These are phyloP conservation scores for Riptortus pedestris DNA, from an alignment of 1,140 invertebrate genomes.

Conservation along the genomic window DNA sequence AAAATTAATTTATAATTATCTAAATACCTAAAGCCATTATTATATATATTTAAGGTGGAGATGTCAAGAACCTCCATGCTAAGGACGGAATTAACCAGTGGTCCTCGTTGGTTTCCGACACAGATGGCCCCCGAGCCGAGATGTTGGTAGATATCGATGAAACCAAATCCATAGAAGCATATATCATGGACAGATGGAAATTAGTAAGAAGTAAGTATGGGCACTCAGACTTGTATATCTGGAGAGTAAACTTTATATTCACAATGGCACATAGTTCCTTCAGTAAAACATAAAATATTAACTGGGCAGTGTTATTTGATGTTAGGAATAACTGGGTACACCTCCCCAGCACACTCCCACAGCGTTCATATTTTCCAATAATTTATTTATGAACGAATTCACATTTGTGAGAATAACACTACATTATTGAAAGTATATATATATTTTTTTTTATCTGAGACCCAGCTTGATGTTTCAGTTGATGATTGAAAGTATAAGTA, in stretches of 20 bases:
- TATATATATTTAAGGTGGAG: slow-evolving; percentile 6
- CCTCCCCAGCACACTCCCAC: no score
- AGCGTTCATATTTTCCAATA: no score
- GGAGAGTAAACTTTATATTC: no score
- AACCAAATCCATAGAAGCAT: neutral
- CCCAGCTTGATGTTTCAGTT: no score
- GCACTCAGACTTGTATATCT: neutral
- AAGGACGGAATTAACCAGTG: slow-evolving; percentile 19
- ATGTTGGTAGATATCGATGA: slow-evolving; percentile 5
- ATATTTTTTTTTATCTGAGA: no score
- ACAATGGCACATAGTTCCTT: neutral
- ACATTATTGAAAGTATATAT: no score
- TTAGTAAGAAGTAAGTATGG: slow-evolving; percentile 11
- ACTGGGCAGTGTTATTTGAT: neutral
- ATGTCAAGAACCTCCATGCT: neutral
- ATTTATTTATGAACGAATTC: no score
- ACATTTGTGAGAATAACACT: no score
- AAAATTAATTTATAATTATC: no score
- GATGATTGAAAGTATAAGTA: no score
- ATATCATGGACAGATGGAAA: slow-evolving; percentile 6
- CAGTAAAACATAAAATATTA: neutral
- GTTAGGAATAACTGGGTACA: no score
- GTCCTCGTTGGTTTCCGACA: neutral
- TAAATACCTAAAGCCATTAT: no score
- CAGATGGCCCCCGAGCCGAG: neutral